Base-by-base conservation (phyloP, 2,797 vertebrate genomes). In the Semaprochilodus insignis region DNA sequence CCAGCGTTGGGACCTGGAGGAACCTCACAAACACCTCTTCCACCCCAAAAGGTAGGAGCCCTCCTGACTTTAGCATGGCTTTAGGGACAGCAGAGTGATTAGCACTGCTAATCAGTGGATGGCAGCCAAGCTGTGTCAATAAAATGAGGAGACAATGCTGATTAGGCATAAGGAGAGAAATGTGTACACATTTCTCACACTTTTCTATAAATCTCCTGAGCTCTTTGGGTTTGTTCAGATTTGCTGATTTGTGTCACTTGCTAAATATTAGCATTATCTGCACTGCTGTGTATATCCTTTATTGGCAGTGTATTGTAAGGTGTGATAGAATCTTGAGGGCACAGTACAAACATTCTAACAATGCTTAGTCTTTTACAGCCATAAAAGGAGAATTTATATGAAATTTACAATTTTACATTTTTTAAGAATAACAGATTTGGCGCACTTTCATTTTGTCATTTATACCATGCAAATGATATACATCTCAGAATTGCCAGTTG, bases 1-100 rank as follows among this genome's bases (percentile, higher is more conserved):
- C 88, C 98, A 99, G 88, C 96, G 98, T 74, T 99, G 98, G 98
- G 97, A 99, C 92, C 95, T 97, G 87, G 95, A 96, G 85, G 96
- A 94, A 78, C 98, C 97, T 60, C 97, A 99, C 90, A 96, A 94
- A 88, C 98, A 99, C 93, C 94, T 95, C 89, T 97, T 96, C 93
- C 94, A 96, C 79, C 96, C 96, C 71, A 97, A 97, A 88, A 96
- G 97, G 98, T 99, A 95, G 91, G 74, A 40, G 44, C 14, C 16
- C 55, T 70, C 6, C 3, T 60, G 14, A 17, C 88, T 51, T 85
- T 7, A 54, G 54, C 7, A 55, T 54, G 34, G 4, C 66, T 70
- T 34, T 11, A 19, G 14, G 19, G 8, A 48, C 15, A 34, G 54
- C 52, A 48, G 57, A 17, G 57, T 62, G n/a, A 48, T 62, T 62